Conservation (phyloP, 2,797 vertebrate species). For the Malacoraja senta region DNA sequence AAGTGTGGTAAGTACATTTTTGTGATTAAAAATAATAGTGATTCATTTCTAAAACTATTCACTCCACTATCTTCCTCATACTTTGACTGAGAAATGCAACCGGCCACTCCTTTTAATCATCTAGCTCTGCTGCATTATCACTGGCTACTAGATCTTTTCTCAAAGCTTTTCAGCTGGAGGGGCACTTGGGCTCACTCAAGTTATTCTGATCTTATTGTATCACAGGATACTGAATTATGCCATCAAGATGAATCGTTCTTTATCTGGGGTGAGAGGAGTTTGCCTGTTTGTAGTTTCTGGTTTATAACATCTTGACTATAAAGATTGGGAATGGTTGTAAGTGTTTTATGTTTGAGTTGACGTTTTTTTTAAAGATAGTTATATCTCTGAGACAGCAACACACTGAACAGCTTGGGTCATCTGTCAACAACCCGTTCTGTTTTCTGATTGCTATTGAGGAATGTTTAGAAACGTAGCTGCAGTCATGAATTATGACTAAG, state of each 20-base stretch:
- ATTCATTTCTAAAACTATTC: background rate
- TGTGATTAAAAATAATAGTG: background rate
- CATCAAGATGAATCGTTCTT: background rate
- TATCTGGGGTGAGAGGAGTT: background rate
- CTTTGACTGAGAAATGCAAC: background rate
- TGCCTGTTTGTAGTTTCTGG: background rate
- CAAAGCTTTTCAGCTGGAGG: background rate
- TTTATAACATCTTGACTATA: background rate
- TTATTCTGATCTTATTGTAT: background rate
- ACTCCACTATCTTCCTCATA: background rate
- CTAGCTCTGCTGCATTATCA: background rate
- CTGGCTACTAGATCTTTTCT: background rate
- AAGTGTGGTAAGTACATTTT: conserved; percentile 55
- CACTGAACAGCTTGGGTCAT: background rate
- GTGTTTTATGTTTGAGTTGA: background rate
- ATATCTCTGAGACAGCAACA: background rate
- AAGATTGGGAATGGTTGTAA: background rate
- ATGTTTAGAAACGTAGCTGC: background rate
- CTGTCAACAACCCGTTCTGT: background rate
- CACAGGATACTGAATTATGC: background rate
- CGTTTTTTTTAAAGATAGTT: too few relatives aligned
- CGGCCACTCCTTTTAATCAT: background rate
- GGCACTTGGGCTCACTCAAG: background rate
- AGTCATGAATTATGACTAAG: background rate
- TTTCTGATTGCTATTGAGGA: background rate